Conservation (phyloP, 92 coral and sea anemone genomes). For the Parazoanthus swiftii region DNA sequence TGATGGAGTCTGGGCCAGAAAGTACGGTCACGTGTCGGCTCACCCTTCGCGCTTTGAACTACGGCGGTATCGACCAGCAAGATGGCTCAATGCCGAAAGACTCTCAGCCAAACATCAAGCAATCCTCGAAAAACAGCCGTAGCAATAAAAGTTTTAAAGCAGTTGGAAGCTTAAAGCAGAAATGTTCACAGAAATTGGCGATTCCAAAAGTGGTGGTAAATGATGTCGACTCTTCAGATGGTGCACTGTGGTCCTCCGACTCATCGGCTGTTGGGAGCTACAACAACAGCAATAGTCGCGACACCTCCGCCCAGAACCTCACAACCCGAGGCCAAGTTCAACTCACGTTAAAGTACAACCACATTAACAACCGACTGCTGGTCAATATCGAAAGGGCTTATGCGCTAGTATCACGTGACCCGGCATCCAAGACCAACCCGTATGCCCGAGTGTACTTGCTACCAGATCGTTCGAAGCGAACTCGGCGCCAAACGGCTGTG, state of each 20-base stretch:
- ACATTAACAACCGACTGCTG: conserved; percentile 64
- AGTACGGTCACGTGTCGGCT: conserved; percentile 74
- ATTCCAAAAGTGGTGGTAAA: neutral
- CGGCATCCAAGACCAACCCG: conserved; percentile 73
- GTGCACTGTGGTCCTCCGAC: neutral
- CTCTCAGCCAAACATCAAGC: neutral
- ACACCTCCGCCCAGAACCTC: conserved; percentile 54
- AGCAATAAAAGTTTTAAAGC: neutral
- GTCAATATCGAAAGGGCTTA: conserved; percentile 67
- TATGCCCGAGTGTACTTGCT: conserved; percentile 74
- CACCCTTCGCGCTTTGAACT: conserved; percentile 80
- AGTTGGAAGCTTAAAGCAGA: neutral
- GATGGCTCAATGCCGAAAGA: conserved; percentile 4
- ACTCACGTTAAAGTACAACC: conserved; percentile 74
- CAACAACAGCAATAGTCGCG: conserved; percentile 40
- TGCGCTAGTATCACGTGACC: conserved; percentile 54
- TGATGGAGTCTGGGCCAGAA: conserved; percentile 55
- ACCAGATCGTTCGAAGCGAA: conserved; percentile 81
- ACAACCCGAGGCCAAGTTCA: conserved; percentile 73
- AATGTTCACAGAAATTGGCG: neutral
- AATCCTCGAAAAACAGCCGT: neutral
- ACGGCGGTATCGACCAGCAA: conserved; percentile 27
- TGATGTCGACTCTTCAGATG: conserved; percentile 12
- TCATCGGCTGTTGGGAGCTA: conserved; percentile 45
- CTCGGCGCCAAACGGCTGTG: conserved; percentile 71